Base-by-base conservation (phyloP, 2,797 vertebrate species). In the Triplophysa yarkandensis region DNA sequence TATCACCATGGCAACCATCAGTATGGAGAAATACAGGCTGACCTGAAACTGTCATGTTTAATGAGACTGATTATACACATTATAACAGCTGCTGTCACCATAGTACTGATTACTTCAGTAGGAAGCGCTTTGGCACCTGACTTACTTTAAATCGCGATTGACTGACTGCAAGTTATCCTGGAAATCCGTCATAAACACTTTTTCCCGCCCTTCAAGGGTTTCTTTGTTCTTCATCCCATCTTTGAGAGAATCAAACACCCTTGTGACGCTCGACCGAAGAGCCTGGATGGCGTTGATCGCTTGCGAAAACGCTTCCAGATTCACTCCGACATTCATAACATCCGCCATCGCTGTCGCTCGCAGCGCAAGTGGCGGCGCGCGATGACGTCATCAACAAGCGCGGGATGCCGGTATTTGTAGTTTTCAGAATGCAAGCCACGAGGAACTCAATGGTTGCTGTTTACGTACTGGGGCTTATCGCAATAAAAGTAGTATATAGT, bases 161-260 rank as follows among this genome's bases (percentile, higher is more conserved):
- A 99, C 95, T 1, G 94, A 93, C 83, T 96, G 95, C 80, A 99
- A 88, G 82, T 97, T 94, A 86, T 99, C 96, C 88, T 99, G 96
- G 83, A 98, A 98, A 43, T 94, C 92, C 69, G 92, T 87, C 50
- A 95, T 93, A 80, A 99, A 98, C 65, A 89, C 85, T 83, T 97
- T 96, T 86, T 98, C 96, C 17, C 95, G 91, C 50, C 93, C 93
- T 84, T 98, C 96, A 84, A 97, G 86, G 0, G 94, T 95, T 80
- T 98, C 95, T 77, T 95, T 94, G 86, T 95, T 95, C 78, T 94
- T 95, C 94, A 96, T 96, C 7, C 97, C 96, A 84, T 98, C 96
- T 84, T 97, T 98, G 74, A 99, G 90, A 73, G 92, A 96, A 85
- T 98, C 95, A 85, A 98, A 99, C 34, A 98, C 96, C 50, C 96